Percentiles rank a stretch among this genome's conserved stretches.
Evolutionary conservation across 2,888 invertebrate genomes (phyloP).

Genomic region (Limenitis camilla): DNA sequence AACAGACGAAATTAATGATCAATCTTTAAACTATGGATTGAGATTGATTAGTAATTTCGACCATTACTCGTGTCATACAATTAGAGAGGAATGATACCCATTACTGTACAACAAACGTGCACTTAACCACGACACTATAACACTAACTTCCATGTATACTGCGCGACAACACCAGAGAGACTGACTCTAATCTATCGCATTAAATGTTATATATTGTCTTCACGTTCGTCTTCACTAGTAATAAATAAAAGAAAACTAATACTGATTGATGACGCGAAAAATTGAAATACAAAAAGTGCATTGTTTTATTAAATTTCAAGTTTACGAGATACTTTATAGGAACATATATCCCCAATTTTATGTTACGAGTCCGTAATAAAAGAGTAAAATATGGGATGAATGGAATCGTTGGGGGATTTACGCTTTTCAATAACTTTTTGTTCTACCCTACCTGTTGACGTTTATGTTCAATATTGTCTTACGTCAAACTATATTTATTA

Average conservation of each 20-base stretch:
- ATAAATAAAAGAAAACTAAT: not conserved
- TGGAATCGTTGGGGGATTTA: conserved; percentile 25
- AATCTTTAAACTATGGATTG: too few relatives aligned
- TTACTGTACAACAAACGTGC: too few relatives aligned
- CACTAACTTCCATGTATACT: too few relatives aligned
- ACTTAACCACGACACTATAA: too few relatives aligned
- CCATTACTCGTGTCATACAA: too few relatives aligned
- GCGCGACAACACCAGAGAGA: too few relatives aligned
- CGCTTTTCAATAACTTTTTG: conserved; percentile 26
- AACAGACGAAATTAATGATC: too few relatives aligned
- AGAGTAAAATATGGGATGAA: conserved; percentile 32
- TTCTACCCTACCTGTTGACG: conserved; percentile 16
- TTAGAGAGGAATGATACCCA: too few relatives aligned
- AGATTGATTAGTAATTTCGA: too few relatives aligned
- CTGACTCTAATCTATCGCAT: too few relatives aligned
- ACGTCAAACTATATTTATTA: not conserved
- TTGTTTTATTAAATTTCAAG: conserved; percentile 45
- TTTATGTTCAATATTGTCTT: conserved; percentile 10
- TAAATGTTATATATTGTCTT: too few relatives aligned
- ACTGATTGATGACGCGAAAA: not conserved
- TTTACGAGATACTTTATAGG: conserved; percentile 51
- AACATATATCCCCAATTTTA: conserved; percentile 51
- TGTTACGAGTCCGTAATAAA: conserved; percentile 40
- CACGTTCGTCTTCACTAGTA: too few relatives aligned
- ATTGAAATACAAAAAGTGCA: conserved; percentile 14